Percentiles rank a stretch among this genome's conserved stretches.
Conservation (phyloP, 2,797 vertebrate species). For the Vultur gryphus region DNA sequence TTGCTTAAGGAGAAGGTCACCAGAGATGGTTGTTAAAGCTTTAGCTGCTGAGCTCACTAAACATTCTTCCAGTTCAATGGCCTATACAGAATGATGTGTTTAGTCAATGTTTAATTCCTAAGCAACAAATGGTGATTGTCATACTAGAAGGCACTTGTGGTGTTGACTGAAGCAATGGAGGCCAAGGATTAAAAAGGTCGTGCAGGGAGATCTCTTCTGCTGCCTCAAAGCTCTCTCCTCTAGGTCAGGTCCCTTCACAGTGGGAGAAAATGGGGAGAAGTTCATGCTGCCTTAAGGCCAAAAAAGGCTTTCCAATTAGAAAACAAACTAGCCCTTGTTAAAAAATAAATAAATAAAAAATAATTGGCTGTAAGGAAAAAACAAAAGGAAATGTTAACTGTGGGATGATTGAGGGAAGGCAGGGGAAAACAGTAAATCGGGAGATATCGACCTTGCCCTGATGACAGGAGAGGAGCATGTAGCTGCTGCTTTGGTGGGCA, state of each 20-base stretch:
- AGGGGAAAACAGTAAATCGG: background rate
- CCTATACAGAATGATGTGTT: conserved; percentile 51
- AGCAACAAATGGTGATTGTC: conserved; percentile 48
- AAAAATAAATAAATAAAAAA: background rate
- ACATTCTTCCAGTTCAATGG: conserved; percentile 60
- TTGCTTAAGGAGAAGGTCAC: conserved; percentile 4
- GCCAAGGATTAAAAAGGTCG: conserved; percentile 26
- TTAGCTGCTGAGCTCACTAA: conserved; percentile 26
- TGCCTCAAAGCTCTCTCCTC: background rate
- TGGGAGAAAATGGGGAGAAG: background rate
- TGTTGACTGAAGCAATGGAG: conserved; percentile 33
- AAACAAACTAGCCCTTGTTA: background rate
- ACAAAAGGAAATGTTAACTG: background rate
- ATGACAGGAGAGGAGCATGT: background rate
- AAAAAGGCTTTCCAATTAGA: background rate
- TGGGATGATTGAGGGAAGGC: background rate
- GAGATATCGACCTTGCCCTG: background rate
- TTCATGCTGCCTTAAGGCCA: background rate
- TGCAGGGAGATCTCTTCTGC: background rate
- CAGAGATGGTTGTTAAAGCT: conserved; percentile 43
- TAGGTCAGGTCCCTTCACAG: background rate
- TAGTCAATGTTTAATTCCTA: conserved; percentile 67
- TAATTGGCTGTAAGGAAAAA: background rate
- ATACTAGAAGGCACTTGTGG: background rate
- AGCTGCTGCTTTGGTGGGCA: background rate